These are phyloP conservation scores for Dynastes maya DNA, from an alignment of 2,888 invertebrate genomes.

Conservation along the genomic window DNA sequence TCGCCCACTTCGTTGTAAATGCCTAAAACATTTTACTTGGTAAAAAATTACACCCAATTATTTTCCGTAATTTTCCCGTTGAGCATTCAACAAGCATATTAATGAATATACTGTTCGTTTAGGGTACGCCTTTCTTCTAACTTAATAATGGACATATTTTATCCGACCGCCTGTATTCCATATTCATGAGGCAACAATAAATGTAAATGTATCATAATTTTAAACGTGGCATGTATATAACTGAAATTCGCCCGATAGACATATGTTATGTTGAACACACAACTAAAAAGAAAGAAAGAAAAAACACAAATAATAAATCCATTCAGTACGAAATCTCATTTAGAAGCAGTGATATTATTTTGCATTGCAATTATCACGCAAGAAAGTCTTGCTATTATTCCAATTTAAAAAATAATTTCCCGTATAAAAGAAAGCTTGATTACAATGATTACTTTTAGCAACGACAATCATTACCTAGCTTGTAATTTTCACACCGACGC, in stretches of 20 bases:
- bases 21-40: neutral
- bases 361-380: no score
- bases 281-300: no score
- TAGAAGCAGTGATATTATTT: no score
- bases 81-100: neutral
- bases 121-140: neutral
- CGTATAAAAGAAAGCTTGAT: no score
- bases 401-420: no score
- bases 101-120: neutral
- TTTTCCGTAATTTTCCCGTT: neutral
- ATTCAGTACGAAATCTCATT: no score
- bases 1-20: neutral
- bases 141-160: neutral
- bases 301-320: no score
- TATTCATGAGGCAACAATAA: conserved; percentile 1
- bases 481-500: no score
- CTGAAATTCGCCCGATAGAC: neutral
- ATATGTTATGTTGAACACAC: neutral
- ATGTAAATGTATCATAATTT: neutral
- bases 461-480: no score
- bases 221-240: neutral
- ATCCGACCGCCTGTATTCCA: neutral
- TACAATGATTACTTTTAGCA: no score
- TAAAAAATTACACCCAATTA: neutral
- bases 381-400: no score